Evolutionary conservation across 2,888 invertebrate genomes (phyloP).

Genomic region (Rhagonycha lutea): DNA sequence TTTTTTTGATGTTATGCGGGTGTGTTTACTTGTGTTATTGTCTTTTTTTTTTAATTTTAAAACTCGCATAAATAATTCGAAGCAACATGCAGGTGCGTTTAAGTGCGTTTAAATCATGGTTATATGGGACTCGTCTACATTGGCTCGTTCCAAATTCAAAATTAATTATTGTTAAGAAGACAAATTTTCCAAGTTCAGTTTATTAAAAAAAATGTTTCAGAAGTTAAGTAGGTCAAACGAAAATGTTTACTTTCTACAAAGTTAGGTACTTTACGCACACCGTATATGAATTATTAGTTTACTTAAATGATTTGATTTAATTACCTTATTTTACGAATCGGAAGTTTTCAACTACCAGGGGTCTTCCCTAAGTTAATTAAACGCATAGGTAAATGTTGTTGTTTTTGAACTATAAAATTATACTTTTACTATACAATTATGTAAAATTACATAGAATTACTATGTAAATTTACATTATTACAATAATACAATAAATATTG

Average conservation of each 20-base stretch:
- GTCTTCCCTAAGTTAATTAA: neutral
- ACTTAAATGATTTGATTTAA: neutral
- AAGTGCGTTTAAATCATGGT: neutral
- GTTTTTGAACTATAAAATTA: too few species aligned
- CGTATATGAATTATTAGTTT: neutral
- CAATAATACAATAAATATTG: too few species aligned
- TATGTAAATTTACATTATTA: too few species aligned
- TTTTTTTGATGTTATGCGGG: conserved; percentile 19
- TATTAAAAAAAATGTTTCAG: neutral
- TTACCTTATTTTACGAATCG: neutral
- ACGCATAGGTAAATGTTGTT: neutral
- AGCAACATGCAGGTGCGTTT: neutral
- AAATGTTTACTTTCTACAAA: neutral
- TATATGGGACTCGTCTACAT: neutral
- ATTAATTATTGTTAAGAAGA: neutral
- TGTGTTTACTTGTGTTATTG: conserved; percentile 13
- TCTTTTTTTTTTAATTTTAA: conserved; percentile 7
- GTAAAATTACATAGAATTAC: too few species aligned
- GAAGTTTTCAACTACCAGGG: neutral
- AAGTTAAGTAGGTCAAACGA: neutral
- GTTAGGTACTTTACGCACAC: neutral
- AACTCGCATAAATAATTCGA: neutral
- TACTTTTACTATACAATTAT: too few species aligned
- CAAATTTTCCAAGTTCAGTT: neutral
- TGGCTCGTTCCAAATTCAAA: neutral